Conservation (phyloP, 2,113 vertebrate genomes). For the Eulacestoma nigropectus region DNA sequence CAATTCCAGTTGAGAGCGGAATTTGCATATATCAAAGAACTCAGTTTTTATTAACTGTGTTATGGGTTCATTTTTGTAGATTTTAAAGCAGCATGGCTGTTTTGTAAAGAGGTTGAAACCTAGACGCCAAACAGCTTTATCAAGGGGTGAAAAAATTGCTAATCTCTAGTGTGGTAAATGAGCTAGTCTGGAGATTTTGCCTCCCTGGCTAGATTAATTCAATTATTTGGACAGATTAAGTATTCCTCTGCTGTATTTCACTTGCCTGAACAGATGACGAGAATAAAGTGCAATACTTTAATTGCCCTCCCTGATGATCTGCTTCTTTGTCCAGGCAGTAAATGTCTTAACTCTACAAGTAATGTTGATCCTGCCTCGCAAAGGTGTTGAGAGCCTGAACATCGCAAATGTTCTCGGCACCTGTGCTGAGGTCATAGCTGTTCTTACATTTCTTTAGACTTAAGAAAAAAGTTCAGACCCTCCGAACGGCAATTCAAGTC, state of each 20-base stretch:
- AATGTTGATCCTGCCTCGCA: neutral
- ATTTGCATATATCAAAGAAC: neutral
- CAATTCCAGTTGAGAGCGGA: neutral
- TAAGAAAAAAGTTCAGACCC: neutral
- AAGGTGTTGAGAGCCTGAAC: neutral
- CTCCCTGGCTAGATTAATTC: neutral
- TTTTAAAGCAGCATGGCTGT: neutral
- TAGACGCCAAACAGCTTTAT: neutral
- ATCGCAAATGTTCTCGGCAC: neutral
- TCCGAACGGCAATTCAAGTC: neutral
- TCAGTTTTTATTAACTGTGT: neutral
- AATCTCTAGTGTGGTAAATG: neutral
- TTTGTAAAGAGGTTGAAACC: neutral
- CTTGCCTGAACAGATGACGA: neutral
- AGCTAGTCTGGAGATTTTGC: neutral
- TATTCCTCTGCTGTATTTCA: neutral
- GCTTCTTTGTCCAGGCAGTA: neutral
- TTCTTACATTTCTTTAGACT: neutral
- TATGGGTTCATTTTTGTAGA: neutral
- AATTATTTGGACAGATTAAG: neutral
- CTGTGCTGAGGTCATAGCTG: neutral
- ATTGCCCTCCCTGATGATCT: neutral
- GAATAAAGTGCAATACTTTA: neutral
- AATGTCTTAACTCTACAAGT: neutral
- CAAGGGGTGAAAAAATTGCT: neutral